Evolutionary conservation across 2,113 vertebrate genomes (phyloP).

Genomic region (Barbus barbus): DNA sequence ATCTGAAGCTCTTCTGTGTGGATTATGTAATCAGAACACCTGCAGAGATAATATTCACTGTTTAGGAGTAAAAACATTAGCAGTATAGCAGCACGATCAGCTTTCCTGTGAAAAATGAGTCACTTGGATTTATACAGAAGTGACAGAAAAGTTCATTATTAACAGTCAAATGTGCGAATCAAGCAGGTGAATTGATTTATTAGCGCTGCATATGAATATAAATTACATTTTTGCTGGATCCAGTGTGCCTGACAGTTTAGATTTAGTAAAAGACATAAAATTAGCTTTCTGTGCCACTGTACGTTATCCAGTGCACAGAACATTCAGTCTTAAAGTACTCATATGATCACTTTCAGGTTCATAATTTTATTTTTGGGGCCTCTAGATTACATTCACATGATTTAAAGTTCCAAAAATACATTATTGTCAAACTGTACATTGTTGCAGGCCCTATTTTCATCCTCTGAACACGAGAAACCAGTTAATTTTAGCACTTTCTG

Average conservation of each 20-base stretch:
- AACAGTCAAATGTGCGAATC: conserved; percentile 8
- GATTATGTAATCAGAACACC: not conserved
- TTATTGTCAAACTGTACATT: no score
- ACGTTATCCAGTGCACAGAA: not conserved
- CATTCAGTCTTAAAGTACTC: not conserved
- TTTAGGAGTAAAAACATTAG: not conserved
- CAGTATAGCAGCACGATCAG: no score
- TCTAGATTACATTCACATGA: no score
- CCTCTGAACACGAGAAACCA: not conserved
- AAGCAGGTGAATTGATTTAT: conserved; percentile 12
- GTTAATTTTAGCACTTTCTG: not conserved
- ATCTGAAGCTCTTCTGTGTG: not conserved
- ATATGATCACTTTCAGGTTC: no score
- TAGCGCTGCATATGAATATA: conserved; percentile 10
- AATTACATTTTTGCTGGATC: not conserved
- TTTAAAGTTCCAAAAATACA: no score
- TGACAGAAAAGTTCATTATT: not conserved
- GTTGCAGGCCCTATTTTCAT: not conserved
- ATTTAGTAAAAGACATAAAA: not conserved
- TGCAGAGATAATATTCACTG: not conserved
- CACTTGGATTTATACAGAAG: not conserved
- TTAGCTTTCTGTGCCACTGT: not conserved
- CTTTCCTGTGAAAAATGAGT: conserved; percentile 12
- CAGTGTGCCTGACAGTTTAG: not conserved
- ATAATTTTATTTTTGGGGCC: no score